A percentile compares a stretch with the other conserved stretches of the same genome.
These are phyloP conservation scores for Galbula dea DNA, from an alignment of 2,113 vertebrate species.

Conservation along the genomic window DNA sequence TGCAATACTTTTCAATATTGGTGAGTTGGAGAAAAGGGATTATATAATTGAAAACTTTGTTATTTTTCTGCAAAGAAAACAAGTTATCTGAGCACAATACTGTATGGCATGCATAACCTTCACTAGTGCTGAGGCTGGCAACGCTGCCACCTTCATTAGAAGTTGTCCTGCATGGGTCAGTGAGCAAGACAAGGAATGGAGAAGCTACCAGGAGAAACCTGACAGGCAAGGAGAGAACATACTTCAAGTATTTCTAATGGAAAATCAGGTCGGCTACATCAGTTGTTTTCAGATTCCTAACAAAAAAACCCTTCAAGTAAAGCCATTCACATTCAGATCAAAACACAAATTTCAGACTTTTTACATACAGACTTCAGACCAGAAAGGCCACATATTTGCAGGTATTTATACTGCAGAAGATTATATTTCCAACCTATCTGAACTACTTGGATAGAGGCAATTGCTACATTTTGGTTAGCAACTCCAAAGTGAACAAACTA, in stretches of 20 bases:
- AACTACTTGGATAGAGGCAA: not conserved
- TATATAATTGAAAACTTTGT: not conserved
- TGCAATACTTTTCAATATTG: not conserved
- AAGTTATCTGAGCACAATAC: not conserved
- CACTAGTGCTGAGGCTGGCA: not conserved
- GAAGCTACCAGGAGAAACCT: not conserved
- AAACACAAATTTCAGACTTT: not conserved
- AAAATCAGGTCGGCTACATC: not conserved
- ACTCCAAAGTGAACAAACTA: not conserved
- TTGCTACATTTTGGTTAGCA: not conserved
- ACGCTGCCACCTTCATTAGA: not conserved
- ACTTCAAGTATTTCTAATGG: not conserved
- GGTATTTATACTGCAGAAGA: not conserved
- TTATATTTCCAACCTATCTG: not conserved
- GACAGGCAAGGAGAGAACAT: not conserved
- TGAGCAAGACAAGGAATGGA: not conserved
- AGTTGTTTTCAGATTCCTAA: not conserved
- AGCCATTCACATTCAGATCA: not conserved
- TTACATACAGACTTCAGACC: not conserved
- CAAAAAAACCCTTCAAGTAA: not conserved
- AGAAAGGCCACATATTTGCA: not conserved
- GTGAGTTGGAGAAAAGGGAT: not conserved
- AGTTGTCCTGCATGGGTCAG: not conserved
- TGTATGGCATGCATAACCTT: not conserved
- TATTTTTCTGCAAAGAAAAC: not conserved